These are phyloP conservation scores for Junonia oenone DNA, from an alignment of 2,888 invertebrate genomes.

Conservation along the genomic window DNA sequence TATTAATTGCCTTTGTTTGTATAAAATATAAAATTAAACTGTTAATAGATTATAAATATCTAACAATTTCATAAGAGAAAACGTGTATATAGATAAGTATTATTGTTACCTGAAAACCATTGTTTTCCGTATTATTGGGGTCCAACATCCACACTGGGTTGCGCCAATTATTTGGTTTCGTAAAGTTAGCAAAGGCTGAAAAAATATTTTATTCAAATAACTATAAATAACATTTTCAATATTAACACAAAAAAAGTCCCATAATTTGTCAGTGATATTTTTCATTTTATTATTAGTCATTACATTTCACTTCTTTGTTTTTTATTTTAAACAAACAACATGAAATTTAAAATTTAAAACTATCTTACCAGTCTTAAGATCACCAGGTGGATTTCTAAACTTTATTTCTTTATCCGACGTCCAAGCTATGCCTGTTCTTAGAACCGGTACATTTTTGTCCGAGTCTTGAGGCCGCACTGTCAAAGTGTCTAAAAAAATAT, in stretches of 20 bases:
- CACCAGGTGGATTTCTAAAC: constrained; percentile 90
- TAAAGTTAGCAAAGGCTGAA: constrained; percentile 83
- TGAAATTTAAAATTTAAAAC: no score
- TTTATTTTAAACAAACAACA: no score
- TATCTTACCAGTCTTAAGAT: constrained; percentile 52
- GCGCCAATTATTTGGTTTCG: constrained; percentile 92
- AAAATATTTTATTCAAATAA: constrained; percentile 18
- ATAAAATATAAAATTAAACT: no score
- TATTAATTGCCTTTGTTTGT: no score
- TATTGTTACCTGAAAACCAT: constrained; percentile 87
- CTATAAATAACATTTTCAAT: no score
- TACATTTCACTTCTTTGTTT: no score
- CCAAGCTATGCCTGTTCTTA: constrained; percentile 97
- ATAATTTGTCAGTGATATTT: no score
- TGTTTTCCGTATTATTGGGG: constrained; percentile 83
- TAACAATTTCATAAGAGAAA: no score
- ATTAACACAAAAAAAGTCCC: no score
- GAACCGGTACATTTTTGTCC: constrained; percentile 78
- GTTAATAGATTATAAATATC: no score
- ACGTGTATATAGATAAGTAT: no score
- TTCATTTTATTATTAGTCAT: no score
- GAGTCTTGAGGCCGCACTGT: constrained; percentile 47
- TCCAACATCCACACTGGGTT: constrained; percentile 89
- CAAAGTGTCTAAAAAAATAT: constrained; percentile 60
- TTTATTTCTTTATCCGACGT: constrained; percentile 95